Evolutionary conservation across 2,888 invertebrate genomes (phyloP).

Genomic region (Rutpela maculata): DNA sequence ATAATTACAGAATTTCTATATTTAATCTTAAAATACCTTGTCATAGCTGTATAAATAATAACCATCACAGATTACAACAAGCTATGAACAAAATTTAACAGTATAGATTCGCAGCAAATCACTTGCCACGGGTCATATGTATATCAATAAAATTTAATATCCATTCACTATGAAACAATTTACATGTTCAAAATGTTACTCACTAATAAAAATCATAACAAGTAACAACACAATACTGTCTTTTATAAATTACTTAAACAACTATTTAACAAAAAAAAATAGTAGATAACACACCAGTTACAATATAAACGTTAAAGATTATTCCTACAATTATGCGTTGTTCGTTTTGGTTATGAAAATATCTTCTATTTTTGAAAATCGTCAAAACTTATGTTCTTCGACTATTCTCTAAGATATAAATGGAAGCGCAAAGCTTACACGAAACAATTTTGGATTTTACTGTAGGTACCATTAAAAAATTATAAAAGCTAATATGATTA

Average conservation of each 20-base stretch:
- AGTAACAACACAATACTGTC: conserved; percentile 65
- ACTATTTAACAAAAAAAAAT: conserved; percentile 32
- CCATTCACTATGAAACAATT: conserved; percentile 49
- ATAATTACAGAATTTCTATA: conserved; percentile 62
- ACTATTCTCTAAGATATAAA: conserved; percentile 51
- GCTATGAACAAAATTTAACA: conserved; percentile 58
- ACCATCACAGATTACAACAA: conserved; percentile 69
- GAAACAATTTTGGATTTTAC: conserved; percentile 52
- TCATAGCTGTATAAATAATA: conserved; percentile 68
- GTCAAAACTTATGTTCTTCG: conserved; percentile 40
- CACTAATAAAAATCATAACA: conserved; percentile 48
- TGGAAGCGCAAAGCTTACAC: conserved; percentile 63
- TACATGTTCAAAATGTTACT: conserved; percentile 31
- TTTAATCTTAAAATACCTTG: conserved; percentile 63
- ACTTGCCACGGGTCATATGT: conserved; percentile 34
- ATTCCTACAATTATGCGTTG: conserved; percentile 41
- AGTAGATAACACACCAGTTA: conserved; percentile 32
- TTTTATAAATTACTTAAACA: conserved; percentile 54
- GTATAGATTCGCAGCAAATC: conserved; percentile 32
- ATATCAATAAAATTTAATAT: conserved; percentile 42
- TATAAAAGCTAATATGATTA: conserved; percentile 66
- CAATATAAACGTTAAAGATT: conserved; percentile 29
- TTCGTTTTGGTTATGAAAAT: conserved; percentile 43
- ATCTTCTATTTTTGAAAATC: conserved; percentile 43
- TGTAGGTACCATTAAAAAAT: conserved; percentile 64